Conservation (phyloP, 2,797 vertebrate genomes). For the Staurois parvus region DNA sequence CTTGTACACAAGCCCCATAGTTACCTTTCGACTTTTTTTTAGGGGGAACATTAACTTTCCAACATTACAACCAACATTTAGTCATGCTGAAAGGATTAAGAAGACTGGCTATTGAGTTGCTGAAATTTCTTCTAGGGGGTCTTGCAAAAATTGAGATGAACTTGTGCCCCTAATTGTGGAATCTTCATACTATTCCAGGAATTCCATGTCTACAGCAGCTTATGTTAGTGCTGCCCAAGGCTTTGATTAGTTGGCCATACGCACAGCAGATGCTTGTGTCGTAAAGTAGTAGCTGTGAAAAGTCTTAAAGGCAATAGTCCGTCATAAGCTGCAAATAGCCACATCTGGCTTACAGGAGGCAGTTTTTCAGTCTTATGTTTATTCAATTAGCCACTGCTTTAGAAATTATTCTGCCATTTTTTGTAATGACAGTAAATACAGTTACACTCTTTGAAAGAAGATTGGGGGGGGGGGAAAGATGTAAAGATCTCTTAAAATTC, state of each 20-base stretch:
- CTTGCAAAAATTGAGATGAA: neutral
- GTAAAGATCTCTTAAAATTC: slow-evolving; percentile 22
- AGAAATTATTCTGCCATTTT: slow-evolving; percentile 3
- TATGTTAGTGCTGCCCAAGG: neutral
- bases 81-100: no score
- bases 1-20: no score
- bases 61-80: no score
- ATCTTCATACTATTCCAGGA: neutral
- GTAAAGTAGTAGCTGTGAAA: neutral
- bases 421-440: slow-evolving; percentile 23
- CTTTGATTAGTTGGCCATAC: neutral
- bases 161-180: neutral
- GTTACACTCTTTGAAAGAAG: slow-evolving; percentile 26
- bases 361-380: neutral
- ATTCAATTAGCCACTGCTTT: slow-evolving; percentile 19
- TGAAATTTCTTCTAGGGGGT: neutral
- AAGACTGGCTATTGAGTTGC: neutral
- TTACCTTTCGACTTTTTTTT: no score
- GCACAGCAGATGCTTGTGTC: neutral
- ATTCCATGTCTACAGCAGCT: neutral
- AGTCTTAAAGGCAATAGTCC: neutral
- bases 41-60: no score
- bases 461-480: slow-evolving; percentile 6
- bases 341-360: slow-evolving; percentile 5
- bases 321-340: neutral